Percentiles rank a stretch among this genome's conserved stretches.
These are phyloP conservation scores for Ditula angustiorana DNA, from an alignment of 2,888 invertebrate species.

Conservation along the genomic window DNA sequence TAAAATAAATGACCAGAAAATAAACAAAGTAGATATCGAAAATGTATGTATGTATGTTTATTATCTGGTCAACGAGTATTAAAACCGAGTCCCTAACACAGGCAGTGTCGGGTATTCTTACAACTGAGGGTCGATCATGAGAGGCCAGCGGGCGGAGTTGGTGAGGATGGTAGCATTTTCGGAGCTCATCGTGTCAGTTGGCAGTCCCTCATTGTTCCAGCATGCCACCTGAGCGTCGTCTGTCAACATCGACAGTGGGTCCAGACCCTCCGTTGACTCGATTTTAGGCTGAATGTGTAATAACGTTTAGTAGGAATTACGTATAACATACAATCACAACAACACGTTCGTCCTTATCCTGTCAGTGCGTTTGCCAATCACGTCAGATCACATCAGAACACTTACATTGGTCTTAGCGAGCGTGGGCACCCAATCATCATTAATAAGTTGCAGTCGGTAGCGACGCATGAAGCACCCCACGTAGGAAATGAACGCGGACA, in stretches of 20 bases:
- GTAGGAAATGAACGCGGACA: constrained; percentile 97
- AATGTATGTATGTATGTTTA: too few species aligned
- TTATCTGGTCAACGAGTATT: too few species aligned
- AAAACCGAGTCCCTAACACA: too few species aligned
- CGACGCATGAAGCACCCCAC: constrained; percentile 96
- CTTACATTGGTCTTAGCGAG: constrained; percentile 88
- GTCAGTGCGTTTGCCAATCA: too few species aligned
- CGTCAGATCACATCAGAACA: constrained; percentile 31
- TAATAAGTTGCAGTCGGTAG: constrained; percentile 92
- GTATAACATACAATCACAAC: too few species aligned
- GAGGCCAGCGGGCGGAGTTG: constrained; percentile 96
- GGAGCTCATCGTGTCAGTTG: constrained; percentile 96
- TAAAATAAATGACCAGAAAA: too few species aligned
- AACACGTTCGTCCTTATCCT: neutral
- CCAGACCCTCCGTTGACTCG: constrained; percentile 91
- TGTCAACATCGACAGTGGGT: constrained; percentile 94
- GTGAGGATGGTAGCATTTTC: constrained; percentile 97
- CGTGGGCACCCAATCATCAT: constrained; percentile 92
- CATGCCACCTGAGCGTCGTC: constrained; percentile 96
- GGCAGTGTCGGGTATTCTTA: constrained; percentile 59
- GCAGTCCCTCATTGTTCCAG: constrained; percentile 98
- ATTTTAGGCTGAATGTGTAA: constrained; percentile 86
- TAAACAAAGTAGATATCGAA: neutral
- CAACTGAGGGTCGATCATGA: constrained; percentile 97
- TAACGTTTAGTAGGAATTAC: neutral